A percentile compares a stretch with the other conserved stretches of the same genome.
phyloP scores from a whole-genome alignment of 2,113 vertebrate species.

The Neogale vison region DNA sequence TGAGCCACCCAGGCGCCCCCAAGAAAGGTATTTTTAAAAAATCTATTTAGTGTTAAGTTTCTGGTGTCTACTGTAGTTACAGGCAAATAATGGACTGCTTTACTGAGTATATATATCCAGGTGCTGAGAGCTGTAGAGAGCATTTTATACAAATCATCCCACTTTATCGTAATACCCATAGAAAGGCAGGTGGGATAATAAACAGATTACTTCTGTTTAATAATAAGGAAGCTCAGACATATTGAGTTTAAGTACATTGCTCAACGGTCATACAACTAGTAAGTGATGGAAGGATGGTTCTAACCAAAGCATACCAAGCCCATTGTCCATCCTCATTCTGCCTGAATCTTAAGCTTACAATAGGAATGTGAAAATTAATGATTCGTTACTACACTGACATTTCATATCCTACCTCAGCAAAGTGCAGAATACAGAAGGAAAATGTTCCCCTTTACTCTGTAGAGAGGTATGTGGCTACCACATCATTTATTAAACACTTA shows the following conservation, averaged over 20 bases:
- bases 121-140: not conserved
- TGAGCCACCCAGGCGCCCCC: no score
- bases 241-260: not conserved
- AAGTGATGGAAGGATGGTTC: not conserved
- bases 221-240: not conserved
- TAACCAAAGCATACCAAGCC: not conserved
- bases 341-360: not conserved
- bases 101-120: not conserved
- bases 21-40: not conserved
- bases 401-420: not conserved
- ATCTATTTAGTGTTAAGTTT: not conserved
- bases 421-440: not conserved
- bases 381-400: not conserved
- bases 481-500: not conserved
- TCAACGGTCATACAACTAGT: not conserved
- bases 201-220: not conserved
- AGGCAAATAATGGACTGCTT: not conserved
- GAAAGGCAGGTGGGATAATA: not conserved
- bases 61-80: not conserved
- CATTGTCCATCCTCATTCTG: not conserved
- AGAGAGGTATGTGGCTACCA: not conserved
- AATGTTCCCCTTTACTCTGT: not conserved
- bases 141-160: not conserved
- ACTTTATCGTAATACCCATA: not conserved
- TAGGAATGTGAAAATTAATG: not conserved